Conservation (phyloP, 2,888 invertebrate genomes). For the Trichacis sp. region DNA sequence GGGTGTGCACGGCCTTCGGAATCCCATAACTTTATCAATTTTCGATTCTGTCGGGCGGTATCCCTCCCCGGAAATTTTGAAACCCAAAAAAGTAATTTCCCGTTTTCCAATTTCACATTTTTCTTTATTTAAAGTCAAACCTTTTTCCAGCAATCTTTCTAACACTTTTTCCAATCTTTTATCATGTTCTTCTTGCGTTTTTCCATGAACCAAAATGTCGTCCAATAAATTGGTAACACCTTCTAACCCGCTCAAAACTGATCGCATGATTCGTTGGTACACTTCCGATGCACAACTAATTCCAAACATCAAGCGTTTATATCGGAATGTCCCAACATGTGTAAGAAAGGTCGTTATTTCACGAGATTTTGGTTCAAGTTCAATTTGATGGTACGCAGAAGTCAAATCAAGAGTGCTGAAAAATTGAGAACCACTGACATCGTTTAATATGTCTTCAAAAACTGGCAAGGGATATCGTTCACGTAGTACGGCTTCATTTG, state of each 20-base stretch:
- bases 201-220: conserved; percentile 62
- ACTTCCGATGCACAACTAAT: conserved; percentile 66
- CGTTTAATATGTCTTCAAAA: conserved; percentile 23
- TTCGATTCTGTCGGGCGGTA: conserved; percentile 28
- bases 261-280: conserved; percentile 51
- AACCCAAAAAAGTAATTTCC: conserved; percentile 47
- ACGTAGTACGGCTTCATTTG: conserved; percentile 39
- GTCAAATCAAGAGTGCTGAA: conserved; percentile 53
- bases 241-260: conserved; percentile 40
- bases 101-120: conserved; percentile 34
- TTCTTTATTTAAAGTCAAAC: conserved; percentile 33
- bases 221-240: conserved; percentile 44
- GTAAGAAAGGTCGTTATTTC: conserved; percentile 64
- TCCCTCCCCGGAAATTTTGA: conserved; percentile 12
- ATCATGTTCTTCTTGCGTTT: conserved; percentile 52
- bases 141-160: conserved; percentile 19
- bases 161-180: conserved; percentile 36
- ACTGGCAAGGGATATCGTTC: conserved; percentile 34
- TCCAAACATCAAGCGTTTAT: conserved; percentile 64
- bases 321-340: conserved; percentile 57
- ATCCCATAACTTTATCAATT: conserved; percentile 21
- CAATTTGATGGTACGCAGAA: conserved; percentile 61
- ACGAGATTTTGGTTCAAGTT: conserved; percentile 52
- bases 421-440: conserved; percentile 34
- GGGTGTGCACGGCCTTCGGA: conserved; percentile 8